These are phyloP conservation scores for Prinia subflava DNA, from an alignment of 2,113 vertebrate species.

Conservation along the genomic window DNA sequence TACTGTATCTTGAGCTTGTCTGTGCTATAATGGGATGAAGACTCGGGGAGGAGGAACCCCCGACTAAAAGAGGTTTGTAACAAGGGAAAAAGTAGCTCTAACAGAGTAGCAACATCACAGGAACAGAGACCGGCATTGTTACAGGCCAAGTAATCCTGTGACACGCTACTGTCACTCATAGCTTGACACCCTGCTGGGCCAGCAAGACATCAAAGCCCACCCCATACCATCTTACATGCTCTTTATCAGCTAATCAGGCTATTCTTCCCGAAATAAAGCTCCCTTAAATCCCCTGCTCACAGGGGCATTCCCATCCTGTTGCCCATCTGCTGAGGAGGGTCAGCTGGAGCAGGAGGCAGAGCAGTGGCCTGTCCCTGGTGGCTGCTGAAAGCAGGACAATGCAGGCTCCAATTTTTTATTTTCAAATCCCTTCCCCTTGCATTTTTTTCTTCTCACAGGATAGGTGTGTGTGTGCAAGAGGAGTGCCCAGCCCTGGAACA, in stretches of 20 bases:
- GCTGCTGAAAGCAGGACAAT: constrained; percentile 70
- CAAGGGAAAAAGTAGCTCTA: constrained; percentile 49
- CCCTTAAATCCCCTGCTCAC: constrained; percentile 76
- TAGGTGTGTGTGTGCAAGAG: neutral
- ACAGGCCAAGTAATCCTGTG: constrained; percentile 74
- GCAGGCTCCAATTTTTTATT: constrained; percentile 36
- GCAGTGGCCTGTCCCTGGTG: constrained; percentile 65
- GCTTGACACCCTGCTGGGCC: constrained; percentile 68
- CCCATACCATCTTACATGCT: constrained; percentile 79
- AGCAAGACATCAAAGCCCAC: constrained; percentile 78
- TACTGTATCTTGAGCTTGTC: constrained; percentile 37
- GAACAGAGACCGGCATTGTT: constrained; percentile 69
- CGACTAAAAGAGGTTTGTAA: constrained; percentile 41
- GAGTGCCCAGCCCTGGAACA: neutral
- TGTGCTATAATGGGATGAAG: constrained; percentile 21
- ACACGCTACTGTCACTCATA: constrained; percentile 75
- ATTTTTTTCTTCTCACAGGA: neutral
- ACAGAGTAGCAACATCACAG: constrained; percentile 64
- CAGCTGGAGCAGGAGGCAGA: constrained; percentile 67
- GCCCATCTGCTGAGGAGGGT: constrained; percentile 80
- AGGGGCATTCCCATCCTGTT: constrained; percentile 72
- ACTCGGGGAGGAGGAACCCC: constrained; percentile 16
- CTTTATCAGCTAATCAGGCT: constrained; percentile 80
- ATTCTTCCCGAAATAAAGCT: constrained; percentile 80
- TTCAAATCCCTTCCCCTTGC: neutral